These are phyloP conservation scores for Troilus luridus DNA, from an alignment of 2,888 invertebrate genomes.

Conservation along the genomic window DNA sequence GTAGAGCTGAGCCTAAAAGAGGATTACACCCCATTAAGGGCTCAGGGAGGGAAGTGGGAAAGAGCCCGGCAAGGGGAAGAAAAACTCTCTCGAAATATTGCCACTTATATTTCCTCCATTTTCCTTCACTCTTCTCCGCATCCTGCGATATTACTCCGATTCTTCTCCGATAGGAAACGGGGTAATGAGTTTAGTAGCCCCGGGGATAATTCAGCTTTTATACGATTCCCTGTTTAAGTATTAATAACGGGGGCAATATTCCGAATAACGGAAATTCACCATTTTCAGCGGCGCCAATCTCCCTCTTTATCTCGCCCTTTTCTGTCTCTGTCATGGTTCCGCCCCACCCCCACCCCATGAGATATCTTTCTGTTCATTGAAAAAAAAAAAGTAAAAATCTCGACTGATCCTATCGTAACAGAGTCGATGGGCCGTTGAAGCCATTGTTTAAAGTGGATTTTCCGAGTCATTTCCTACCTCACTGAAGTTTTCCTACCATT, in stretches of 20 bases:
- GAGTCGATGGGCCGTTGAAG: slow-evolving; percentile 2
- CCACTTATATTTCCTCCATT: slow-evolving; percentile 54
- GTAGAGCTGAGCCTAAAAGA: slow-evolving; percentile 49
- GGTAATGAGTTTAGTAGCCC: slow-evolving; percentile 31
- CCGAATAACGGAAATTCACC: slow-evolving; percentile 11
- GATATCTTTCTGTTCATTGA: slow-evolving; percentile 22
- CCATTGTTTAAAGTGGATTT: slow-evolving; percentile 46
- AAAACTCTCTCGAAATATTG: slow-evolving; percentile 54
- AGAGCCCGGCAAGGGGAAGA: slow-evolving; percentile 11
- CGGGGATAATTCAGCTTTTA: slow-evolving; percentile 24
- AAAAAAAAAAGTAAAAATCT: background rate
- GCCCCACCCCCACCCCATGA: background rate
- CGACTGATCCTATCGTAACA: slow-evolving; percentile 31
- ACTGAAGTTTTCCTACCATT: background rate
- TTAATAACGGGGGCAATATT: slow-evolving; percentile 43
- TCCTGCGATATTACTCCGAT: background rate
- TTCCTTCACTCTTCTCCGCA: background rate
- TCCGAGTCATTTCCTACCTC: background rate
- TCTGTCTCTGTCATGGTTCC: background rate
- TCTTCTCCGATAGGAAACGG: background rate
- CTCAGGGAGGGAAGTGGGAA: slow-evolving; percentile 52
- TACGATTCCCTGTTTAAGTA: slow-evolving; percentile 17
- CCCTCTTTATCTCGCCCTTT: background rate
- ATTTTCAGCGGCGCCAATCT: background rate
- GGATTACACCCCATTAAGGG: slow-evolving; percentile 57